Evolutionary conservation across 2,888 invertebrate species (phyloP).

Genomic region (Furcula furcula): DNA sequence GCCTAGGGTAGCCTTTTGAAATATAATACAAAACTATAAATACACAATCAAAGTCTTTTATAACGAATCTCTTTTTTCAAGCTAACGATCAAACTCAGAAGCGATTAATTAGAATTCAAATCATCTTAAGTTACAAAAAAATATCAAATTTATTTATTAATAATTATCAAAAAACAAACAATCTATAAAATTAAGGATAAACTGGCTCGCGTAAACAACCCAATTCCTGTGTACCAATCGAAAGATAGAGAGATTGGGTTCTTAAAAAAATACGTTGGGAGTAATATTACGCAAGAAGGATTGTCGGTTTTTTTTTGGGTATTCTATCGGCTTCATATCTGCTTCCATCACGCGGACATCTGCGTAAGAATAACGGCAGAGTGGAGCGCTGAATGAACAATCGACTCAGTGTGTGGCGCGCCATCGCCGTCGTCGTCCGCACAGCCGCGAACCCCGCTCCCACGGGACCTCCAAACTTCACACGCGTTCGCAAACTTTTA

Average conservation of each 20-base stretch:
- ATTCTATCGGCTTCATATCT: slow-evolving; percentile 46
- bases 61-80: too few species aligned
- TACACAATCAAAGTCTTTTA: too few species aligned
- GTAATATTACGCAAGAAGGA: slow-evolving; percentile 4
- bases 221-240: slow-evolving; percentile 12
- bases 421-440: slow-evolving; percentile 52
- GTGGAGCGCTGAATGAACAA: slow-evolving; percentile 71
- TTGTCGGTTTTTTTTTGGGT: slow-evolving; percentile 3
- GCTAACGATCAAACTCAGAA: too few species aligned
- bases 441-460: slow-evolving; percentile 45
- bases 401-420: slow-evolving; percentile 72
- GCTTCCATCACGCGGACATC: slow-evolving; percentile 62
- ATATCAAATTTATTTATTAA: too few species aligned
- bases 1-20: too few species aligned
- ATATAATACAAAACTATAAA: too few species aligned
- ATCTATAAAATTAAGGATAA: slow-evolving; percentile 10
- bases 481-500: slow-evolving; percentile 44
- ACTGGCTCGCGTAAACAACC: slow-evolving; percentile 10
- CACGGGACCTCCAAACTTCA: slow-evolving; percentile 50
- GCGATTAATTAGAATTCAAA: too few species aligned
- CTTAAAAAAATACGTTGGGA: slow-evolving; percentile 9
- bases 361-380: slow-evolving; percentile 76
- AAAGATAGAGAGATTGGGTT: slow-evolving; percentile 10
- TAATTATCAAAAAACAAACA: slow-evolving; percentile 11
- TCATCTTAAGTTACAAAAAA: too few species aligned